These are phyloP conservation scores for Drosophila lacertosa DNA, from an alignment of 1,140 invertebrate genomes.

Conservation along the genomic window DNA sequence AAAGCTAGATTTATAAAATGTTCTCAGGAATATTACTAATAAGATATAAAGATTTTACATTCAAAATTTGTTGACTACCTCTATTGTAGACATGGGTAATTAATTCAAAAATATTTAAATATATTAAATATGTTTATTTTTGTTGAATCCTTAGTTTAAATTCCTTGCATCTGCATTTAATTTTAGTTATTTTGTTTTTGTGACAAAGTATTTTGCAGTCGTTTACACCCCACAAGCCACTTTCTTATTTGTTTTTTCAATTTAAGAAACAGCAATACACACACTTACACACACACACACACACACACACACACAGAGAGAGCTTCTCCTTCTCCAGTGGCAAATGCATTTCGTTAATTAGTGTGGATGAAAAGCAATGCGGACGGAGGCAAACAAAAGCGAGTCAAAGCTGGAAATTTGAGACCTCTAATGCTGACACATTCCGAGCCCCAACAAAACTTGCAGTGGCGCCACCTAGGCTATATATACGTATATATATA, in stretches of 20 bases:
- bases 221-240: too few species aligned
- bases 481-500: conserved; percentile 1
- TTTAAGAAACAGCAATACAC: conserved; percentile 25
- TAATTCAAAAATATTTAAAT: too few species aligned
- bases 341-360: conserved; percentile 82
- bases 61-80: too few species aligned
- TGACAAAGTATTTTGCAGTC: too few species aligned
- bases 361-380: conserved; percentile 57
- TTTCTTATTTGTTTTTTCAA: conserved; percentile 2
- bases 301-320: conserved; percentile 4
- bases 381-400: conserved; percentile 70
- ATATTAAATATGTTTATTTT: too few species aligned
- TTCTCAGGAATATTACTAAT: too few species aligned
- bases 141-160: too few species aligned
- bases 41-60: too few species aligned
- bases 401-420: conserved; percentile 45
- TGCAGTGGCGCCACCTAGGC: conserved; percentile 43
- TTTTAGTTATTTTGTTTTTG: too few species aligned
- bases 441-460: conserved; percentile 1
- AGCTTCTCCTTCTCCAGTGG: conserved; percentile 23
- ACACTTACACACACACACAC: conserved; percentile 25
- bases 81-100: too few species aligned
- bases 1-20: too few species aligned
- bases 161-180: too few species aligned
- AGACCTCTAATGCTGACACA: conserved; percentile 33